phyloP scores from a whole-genome alignment of 1,140 invertebrate species.

The Ylistrum balloti region DNA sequence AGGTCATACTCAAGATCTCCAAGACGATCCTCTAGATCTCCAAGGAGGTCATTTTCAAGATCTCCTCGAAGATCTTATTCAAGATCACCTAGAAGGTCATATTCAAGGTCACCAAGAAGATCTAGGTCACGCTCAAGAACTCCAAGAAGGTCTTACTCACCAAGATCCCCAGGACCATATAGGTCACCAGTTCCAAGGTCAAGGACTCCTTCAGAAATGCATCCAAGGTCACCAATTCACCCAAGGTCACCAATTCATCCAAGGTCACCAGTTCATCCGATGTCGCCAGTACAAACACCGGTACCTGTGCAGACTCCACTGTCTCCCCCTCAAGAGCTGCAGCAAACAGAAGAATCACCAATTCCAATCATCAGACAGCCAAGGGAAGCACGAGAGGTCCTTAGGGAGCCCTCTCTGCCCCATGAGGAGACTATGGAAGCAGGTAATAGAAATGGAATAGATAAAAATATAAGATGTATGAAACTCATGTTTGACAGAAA shows the following conservation, averaged over 20 bases:
- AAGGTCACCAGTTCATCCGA: slow-evolving; percentile 32
- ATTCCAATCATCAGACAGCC: slow-evolving; percentile 43
- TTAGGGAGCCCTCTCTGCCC: slow-evolving; percentile 46
- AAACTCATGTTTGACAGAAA: no score
- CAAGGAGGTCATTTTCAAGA: slow-evolving; percentile 50
- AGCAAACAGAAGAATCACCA: slow-evolving; percentile 31
- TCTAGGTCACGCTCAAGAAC: slow-evolving; percentile 58
- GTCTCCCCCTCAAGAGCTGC: slow-evolving; percentile 39
- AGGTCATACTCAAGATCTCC: slow-evolving; percentile 60
- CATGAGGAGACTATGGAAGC: slow-evolving; percentile 55
- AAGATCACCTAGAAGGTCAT: slow-evolving; percentile 51
- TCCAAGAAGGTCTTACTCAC: slow-evolving; percentile 41
- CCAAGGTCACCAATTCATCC: slow-evolving; percentile 43
- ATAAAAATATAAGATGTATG: no score
- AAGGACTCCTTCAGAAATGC: slow-evolving; percentile 41
- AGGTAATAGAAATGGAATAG: not conserved
- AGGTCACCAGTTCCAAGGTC: slow-evolving; percentile 61
- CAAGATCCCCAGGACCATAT: slow-evolving; percentile 65
- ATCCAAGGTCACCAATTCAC: slow-evolving; percentile 47
- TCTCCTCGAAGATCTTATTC: slow-evolving; percentile 43
- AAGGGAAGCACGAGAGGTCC: not conserved
- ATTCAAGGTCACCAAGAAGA: slow-evolving; percentile 48
- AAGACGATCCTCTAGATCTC: slow-evolving; percentile 54
- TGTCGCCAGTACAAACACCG: not conserved
- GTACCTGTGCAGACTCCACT: slow-evolving; percentile 31